Percentiles rank a stretch among this genome's conserved stretches.
Evolutionary conservation across 2,888 invertebrate species (phyloP).

Genomic region (Drosophila greeni): DNA sequence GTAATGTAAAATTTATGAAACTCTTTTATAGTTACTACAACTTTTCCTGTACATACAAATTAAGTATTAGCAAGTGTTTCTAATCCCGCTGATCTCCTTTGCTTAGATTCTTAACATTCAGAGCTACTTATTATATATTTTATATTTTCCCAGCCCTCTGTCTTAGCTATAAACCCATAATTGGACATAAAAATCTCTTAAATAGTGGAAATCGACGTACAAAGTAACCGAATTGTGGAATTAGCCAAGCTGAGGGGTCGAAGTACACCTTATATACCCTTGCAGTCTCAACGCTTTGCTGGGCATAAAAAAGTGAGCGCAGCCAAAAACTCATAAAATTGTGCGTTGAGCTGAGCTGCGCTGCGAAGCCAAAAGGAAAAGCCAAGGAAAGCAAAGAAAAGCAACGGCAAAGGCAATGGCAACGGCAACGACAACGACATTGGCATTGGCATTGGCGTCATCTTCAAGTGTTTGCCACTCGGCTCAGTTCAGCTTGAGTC

Average conservation of each 20-base stretch:
- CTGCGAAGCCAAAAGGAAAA: neutral
- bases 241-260: slow-evolving; percentile 16
- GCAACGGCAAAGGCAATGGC: neutral
- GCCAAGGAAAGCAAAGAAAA: slow-evolving; percentile 13
- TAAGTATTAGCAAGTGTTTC: neutral
- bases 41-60: no score
- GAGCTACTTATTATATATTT: no score
- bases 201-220: slow-evolving; percentile 3
- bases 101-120: neutral
- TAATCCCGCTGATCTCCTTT: neutral
- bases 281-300: slow-evolving; percentile 2
- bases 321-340: slow-evolving; percentile 50
- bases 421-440: neutral
- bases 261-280: slow-evolving; percentile 23
- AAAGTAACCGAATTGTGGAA: slow-evolving; percentile 4
- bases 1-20: no score
- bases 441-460: slow-evolving; percentile 28
- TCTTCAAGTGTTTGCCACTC: slow-evolving; percentile 47
- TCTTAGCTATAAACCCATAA: slow-evolving; percentile 1
- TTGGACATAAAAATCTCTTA: slow-evolving; percentile 1
- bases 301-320: slow-evolving; percentile 13
- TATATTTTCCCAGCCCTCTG: neutral
- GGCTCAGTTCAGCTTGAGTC: slow-evolving; percentile 21
- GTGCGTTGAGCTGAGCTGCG: slow-evolving; percentile 23
- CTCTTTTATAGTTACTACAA: no score